Evolutionary conservation across 2,888 invertebrate species (phyloP).

Genomic region (Bibio marci): DNA sequence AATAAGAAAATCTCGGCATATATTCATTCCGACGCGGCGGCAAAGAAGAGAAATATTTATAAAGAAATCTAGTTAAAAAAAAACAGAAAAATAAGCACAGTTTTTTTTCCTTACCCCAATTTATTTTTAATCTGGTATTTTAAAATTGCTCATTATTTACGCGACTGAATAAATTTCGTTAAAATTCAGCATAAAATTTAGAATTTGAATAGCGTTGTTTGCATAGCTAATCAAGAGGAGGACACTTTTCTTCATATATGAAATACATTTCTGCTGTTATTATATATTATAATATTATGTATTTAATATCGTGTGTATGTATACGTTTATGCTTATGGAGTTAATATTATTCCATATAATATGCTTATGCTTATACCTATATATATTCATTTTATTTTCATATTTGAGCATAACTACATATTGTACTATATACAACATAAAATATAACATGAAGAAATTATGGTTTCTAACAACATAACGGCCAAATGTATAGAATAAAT

Average conservation of each 20-base stretch:
- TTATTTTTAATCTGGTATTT: conserved; percentile 3
- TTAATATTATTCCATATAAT: too few relatives aligned
- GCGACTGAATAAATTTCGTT: conserved; percentile 2
- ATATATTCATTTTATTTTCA: too few relatives aligned
- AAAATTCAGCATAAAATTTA: conserved; percentile 1
- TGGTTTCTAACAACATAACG: too few relatives aligned
- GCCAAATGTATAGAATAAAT: too few relatives aligned
- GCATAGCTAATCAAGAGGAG: conserved; percentile 2
- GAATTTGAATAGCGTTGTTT: conserved; percentile 1
- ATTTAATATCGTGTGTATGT: neutral
- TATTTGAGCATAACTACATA: too few relatives aligned
- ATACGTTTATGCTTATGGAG: neutral
- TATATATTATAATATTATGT: too few relatives aligned
- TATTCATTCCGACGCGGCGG: too few relatives aligned
- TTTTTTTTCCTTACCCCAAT: neutral
- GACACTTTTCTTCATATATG: conserved; percentile 1
- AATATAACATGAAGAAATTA: too few relatives aligned
- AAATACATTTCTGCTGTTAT: neutral
- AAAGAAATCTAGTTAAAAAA: neutral
- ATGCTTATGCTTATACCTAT: too few relatives aligned
- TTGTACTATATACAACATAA: too few relatives aligned
- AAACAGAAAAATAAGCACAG: neutral
- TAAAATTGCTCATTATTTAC: conserved; percentile 3
- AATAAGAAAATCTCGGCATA: too few relatives aligned
- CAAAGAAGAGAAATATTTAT: too few relatives aligned